Conservation (phyloP, 2,797 vertebrate species). For the Darevskia mixta region DNA sequence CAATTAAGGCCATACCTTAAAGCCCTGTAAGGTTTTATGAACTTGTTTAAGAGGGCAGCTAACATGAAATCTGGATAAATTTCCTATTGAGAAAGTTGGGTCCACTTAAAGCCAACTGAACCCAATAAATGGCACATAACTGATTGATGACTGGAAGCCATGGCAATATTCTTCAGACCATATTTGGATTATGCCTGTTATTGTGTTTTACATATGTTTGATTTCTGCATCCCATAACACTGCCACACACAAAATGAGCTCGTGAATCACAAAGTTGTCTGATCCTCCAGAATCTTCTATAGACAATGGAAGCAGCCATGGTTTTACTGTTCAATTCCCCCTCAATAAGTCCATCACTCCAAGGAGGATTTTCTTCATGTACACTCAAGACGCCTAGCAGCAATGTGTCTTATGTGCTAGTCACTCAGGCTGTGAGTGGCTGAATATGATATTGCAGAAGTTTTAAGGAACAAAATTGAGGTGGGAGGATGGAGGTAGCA, state of each 20-base stretch:
- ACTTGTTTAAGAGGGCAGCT: neutral
- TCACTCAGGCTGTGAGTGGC: too few species aligned
- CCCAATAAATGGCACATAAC: neutral
- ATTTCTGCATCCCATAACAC: neutral
- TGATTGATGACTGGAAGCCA: neutral
- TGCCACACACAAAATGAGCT: neutral
- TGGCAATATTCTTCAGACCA: neutral
- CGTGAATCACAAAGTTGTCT: neutral
- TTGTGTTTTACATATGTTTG: neutral
- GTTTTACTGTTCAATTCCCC: neutral
- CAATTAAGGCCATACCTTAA: too few species aligned
- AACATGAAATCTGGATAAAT: neutral
- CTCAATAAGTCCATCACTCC: too few species aligned
- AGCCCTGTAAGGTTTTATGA: too few species aligned
- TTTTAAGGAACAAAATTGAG: too few species aligned
- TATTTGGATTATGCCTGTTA: neutral
- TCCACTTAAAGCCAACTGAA: neutral
- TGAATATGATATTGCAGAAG: too few species aligned
- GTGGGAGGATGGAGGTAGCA: too few species aligned
- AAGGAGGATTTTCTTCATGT: too few species aligned
- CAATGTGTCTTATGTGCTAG: too few species aligned
- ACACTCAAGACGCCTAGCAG: too few species aligned
- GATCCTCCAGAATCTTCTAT: neutral
- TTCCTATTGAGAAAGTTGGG: neutral
- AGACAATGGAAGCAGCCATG: too few species aligned